Percentiles rank a stretch among this genome's conserved stretches.
These are phyloP conservation scores for Gallirallus australis DNA, from an alignment of 2,797 vertebrate genomes.

Conservation along the genomic window DNA sequence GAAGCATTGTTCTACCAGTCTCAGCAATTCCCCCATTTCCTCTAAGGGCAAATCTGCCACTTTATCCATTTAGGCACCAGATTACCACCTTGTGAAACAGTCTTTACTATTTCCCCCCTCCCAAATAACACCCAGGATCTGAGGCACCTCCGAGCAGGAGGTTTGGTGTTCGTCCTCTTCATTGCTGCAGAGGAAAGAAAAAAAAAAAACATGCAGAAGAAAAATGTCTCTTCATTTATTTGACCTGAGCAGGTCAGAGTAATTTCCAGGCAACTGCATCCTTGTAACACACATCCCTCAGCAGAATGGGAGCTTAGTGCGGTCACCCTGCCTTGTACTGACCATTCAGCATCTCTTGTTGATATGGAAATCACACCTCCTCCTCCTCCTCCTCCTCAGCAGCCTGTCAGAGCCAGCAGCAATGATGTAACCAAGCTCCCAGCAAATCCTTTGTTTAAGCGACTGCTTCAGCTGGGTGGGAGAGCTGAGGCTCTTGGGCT, in stretches of 20 bases:
- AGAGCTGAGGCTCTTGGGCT: background rate
- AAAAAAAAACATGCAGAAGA: background rate
- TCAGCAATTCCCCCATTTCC: constrained; percentile 14
- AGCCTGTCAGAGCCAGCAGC: constrained; percentile 24
- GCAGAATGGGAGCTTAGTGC: background rate
- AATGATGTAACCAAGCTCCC: constrained; percentile 67
- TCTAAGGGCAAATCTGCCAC: constrained; percentile 15
- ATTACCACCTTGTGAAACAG: constrained; percentile 4
- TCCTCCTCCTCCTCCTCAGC: background rate
- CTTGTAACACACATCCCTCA: background rate
- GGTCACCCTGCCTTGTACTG: background rate
- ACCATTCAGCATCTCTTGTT: background rate
- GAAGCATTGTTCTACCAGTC: constrained; percentile 6
- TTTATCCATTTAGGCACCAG: constrained; percentile 36
- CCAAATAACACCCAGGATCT: background rate
- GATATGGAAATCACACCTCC: constrained; percentile 15
- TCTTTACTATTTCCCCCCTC: background rate
- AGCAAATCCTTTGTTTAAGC: constrained; percentile 72
- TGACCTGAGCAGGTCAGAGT: background rate
- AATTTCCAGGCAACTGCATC: background rate
- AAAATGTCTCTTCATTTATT: background rate
- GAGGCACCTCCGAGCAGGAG: background rate
- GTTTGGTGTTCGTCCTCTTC: background rate
- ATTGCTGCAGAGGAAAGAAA: background rate
- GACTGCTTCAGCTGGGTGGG: constrained; percentile 17